Evolutionary conservation across 2,888 invertebrate genomes (phyloP), one percentile per base, ranked within the genome.

Genomic region (Lottia gigantea): DNA sequence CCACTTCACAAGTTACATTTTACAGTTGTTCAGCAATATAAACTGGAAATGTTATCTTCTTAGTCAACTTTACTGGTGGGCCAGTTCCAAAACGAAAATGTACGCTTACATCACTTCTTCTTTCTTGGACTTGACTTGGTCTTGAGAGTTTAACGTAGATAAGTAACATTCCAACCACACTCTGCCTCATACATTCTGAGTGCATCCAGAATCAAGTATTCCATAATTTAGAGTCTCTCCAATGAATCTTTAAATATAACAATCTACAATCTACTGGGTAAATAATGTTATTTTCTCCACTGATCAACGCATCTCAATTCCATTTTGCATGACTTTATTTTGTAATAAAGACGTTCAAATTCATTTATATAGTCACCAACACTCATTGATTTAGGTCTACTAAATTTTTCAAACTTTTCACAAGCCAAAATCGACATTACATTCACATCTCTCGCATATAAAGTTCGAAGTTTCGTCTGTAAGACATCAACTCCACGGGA

Each of bases 331-430:
- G 11, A 55, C 19, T 19, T 55, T 2, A 55, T 55, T 23, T 55
- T 55, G 8, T 19, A 55, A n/a, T 55, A 55, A 11, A 11, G 19
- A 11, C 55, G n/a, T 19, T 55, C 55, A 55, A 55, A 55, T 55
- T 55, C 55, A 55, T 55, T 55, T n/a, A 55, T 55, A 23, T 55
- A 55, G 23, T 55, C 55, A 55, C 23, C 23, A n/a, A 55, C 55
- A 55, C 55, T 55, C 55, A 55, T 55, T 55, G 55, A 19, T 23
- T 55, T 55, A n/a, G 55, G 55, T 55, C 55, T n/a, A 55, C 23
- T 55, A 15, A 55, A 23, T 14, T 55, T 55, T 23, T 55, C 55
- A 55, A 55, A 55, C 19, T 55, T 19, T 55, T 55, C 55, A 55
- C 19, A 55, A 0, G n/a, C 23, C 55, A 55, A 6, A 19, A 55